Conservation (phyloP, 2,888 invertebrate genomes). For the Bhutanitis thaidina region DNA sequence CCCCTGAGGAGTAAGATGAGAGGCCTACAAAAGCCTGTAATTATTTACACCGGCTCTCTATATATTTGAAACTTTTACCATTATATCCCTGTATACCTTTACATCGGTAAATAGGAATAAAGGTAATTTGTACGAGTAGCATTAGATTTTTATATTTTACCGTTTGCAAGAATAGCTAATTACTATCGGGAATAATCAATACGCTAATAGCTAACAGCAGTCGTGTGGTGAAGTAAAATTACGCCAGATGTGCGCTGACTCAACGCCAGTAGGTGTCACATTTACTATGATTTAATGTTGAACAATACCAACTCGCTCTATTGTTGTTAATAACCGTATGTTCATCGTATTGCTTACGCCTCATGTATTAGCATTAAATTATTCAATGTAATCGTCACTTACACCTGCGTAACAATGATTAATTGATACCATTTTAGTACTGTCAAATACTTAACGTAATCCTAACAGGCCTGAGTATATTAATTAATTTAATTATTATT, state of each 20-base stretch:
- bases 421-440: slow-evolving; percentile 28
- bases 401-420: slow-evolving; percentile 24
- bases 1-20: too few relatives aligned
- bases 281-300: slow-evolving; percentile 37
- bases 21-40: too few relatives aligned
- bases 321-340: slow-evolving; percentile 27
- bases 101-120: too few relatives aligned
- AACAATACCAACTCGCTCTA: slow-evolving; percentile 27
- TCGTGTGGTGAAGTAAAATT: slow-evolving; percentile 27
- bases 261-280: slow-evolving; percentile 55
- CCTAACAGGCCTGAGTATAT: too few relatives aligned
- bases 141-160: too few relatives aligned
- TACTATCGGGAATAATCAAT: neutral
- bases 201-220: neutral
- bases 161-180: too few relatives aligned
- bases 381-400: slow-evolving; percentile 16
- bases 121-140: too few relatives aligned
- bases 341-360: slow-evolving; percentile 15
- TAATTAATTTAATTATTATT: too few relatives aligned
- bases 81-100: too few relatives aligned
- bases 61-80: too few relatives aligned
- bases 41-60: too few relatives aligned
- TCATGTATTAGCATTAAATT: slow-evolving; percentile 20
- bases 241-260: slow-evolving; percentile 66
- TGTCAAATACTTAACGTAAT: neutral